phyloP scores from a whole-genome alignment of 2,113 vertebrate genomes.

The Talpa occidentalis region DNA sequence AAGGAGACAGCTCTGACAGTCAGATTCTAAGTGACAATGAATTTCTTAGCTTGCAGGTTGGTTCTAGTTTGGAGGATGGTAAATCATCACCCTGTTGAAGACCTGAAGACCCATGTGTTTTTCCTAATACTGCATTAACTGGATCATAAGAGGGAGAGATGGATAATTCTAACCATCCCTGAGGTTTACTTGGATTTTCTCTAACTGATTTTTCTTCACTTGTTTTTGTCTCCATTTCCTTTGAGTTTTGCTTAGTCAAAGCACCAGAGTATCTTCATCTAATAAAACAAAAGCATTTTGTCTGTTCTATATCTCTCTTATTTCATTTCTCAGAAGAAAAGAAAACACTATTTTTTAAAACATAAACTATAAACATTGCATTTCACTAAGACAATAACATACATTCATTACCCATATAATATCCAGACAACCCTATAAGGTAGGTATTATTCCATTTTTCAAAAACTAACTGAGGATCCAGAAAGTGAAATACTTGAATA shows the following conservation, averaged over 20 bases:
- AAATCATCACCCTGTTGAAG: background rate
- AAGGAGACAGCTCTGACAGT: background rate
- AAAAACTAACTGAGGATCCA: background rate
- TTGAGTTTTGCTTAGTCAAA: background rate
- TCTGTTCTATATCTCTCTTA: background rate
- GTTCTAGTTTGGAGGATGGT: background rate
- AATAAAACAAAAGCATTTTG: background rate
- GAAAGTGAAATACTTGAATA: background rate
- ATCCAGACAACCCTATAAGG: background rate
- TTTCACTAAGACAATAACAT: background rate
- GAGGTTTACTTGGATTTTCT: background rate
- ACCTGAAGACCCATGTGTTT: background rate
- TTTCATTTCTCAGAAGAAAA: background rate
- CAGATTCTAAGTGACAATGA: background rate
- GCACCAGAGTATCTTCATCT: background rate
- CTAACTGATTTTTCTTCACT: background rate
- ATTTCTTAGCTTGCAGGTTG: background rate
- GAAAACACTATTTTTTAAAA: background rate
- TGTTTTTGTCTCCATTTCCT: background rate
- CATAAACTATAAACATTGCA: background rate
- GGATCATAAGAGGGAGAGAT: no score
- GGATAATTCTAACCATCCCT: background rate
- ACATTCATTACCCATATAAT: background rate
- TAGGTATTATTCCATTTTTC: background rate
- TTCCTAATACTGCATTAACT: background rate